These are phyloP conservation scores for Stegophylla sp. DNA, from an alignment of 2,888 invertebrate species.

Conservation along the genomic window DNA sequence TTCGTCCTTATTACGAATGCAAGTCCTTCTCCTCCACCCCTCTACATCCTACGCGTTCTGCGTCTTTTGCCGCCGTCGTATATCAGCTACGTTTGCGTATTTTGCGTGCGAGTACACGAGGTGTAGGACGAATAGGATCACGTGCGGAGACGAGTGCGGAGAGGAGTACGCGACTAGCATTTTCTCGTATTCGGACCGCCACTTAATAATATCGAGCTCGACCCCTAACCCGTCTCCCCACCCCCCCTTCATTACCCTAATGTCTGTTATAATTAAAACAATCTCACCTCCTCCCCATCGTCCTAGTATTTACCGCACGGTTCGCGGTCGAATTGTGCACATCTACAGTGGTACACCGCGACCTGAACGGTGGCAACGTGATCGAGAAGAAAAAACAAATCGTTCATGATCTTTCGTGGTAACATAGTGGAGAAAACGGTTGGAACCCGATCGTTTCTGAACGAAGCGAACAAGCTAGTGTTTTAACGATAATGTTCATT, in stretches of 20 bases:
- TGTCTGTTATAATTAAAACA: slow-evolving; percentile 56
- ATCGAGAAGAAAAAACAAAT: not conserved
- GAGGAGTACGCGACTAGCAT: slow-evolving; percentile 41
- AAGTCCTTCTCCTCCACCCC: not conserved
- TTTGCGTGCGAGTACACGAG: too few species aligned
- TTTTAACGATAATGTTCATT: too few species aligned
- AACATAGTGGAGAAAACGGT: too few species aligned
- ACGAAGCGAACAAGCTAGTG: too few species aligned
- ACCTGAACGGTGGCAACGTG: not conserved
- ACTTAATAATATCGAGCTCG: slow-evolving; percentile 52
- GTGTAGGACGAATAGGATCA: not conserved
- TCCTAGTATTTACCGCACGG: not conserved
- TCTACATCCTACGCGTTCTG: not conserved
- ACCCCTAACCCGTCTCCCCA: not conserved
- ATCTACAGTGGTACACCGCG: not conserved
- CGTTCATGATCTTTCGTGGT: too few species aligned
- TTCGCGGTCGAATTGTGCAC: slow-evolving; percentile 16
- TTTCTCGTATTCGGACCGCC: slow-evolving; percentile 32
- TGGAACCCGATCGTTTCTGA: too few species aligned
- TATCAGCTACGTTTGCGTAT: not conserved
- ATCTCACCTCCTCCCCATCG: too few species aligned
- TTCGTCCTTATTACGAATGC: slow-evolving; percentile 48
- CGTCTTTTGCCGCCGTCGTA: too few species aligned
- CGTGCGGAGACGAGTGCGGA: not conserved
- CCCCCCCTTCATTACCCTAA: not conserved